These are phyloP conservation scores for Tyrannus savana DNA, from an alignment of 2,113 vertebrate species.

Conservation along the genomic window DNA sequence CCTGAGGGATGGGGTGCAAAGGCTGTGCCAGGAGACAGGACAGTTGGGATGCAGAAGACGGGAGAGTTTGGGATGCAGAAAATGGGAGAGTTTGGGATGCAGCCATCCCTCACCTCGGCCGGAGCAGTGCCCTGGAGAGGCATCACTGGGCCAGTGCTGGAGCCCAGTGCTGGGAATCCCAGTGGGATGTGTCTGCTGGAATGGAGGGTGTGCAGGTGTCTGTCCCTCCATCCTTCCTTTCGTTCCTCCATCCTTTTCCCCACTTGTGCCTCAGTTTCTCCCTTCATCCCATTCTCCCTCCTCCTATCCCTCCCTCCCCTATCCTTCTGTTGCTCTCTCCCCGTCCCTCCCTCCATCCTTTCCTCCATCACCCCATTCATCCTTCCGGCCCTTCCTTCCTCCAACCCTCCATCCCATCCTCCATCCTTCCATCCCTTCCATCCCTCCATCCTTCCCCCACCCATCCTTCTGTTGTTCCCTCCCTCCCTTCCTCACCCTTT, in stretches of 20 bases:
- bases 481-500: fast-evolving
- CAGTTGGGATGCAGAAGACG: background rate
- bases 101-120: background rate
- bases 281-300: background rate
- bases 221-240: background rate
- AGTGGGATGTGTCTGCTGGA: background rate
- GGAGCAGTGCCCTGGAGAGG: fast-evolving
- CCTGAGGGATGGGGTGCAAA: background rate
- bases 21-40: fast-evolving
- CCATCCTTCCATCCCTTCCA: no score
- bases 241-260: background rate
- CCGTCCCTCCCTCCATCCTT: no score
- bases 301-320: background rate
- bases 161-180: background rate
- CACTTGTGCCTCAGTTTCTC: background rate
- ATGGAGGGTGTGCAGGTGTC: background rate
- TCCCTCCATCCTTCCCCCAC: background rate
- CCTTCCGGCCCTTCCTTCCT: background rate
- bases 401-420: background rate
- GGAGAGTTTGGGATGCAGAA: no score
- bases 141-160: fast-evolving
- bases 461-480: no score
- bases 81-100: no score
- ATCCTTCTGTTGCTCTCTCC: no score
- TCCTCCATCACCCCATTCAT: background rate